Evolutionary conservation across 2,888 invertebrate species (phyloP).

Genomic region (Chaitophorus viminalis): DNA sequence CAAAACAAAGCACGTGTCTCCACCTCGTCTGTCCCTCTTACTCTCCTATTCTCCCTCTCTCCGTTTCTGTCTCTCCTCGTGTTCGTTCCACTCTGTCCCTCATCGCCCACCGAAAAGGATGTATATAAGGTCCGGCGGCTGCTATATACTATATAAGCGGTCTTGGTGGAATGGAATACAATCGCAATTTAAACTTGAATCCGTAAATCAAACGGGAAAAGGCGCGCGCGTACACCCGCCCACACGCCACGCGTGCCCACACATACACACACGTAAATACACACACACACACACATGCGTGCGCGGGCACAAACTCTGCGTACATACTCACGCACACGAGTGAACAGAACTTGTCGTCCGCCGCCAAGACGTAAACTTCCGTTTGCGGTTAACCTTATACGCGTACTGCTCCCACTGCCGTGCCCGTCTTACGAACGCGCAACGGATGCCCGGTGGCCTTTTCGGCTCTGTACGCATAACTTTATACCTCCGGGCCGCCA

Average conservation of each 20-base stretch:
- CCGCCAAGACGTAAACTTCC: constrained; percentile 62
- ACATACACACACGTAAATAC: background rate
- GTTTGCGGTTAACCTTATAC: constrained; percentile 61
- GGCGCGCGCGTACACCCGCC: constrained; percentile 32
- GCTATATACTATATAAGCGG: constrained; percentile 3
- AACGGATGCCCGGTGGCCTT: constrained; percentile 61
- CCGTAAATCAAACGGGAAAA: constrained; percentile 61
- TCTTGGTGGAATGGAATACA: constrained; percentile 54
- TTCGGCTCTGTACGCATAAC: constrained; percentile 51
- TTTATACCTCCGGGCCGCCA: constrained; percentile 59
- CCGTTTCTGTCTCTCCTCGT: too few relatives aligned
- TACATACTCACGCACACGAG: constrained; percentile 5
- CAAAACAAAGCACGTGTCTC: constrained; percentile 54
- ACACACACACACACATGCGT: background rate
- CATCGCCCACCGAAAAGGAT: background rate
- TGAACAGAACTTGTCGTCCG: constrained; percentile 56
- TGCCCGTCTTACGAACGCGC: constrained; percentile 46
- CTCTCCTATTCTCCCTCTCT: background rate
- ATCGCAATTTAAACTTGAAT: constrained; percentile 62
- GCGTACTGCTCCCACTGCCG: constrained; percentile 3
- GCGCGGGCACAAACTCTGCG: background rate
- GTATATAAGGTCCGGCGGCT: constrained; percentile 53
- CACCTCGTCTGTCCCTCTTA: background rate
- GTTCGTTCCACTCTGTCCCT: background rate
- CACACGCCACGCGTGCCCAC: background rate